Percentiles rank a stretch among this genome's conserved stretches.
Conservation (phyloP, 1,140 invertebrate genomes). For the Hyles euphorbiae region DNA sequence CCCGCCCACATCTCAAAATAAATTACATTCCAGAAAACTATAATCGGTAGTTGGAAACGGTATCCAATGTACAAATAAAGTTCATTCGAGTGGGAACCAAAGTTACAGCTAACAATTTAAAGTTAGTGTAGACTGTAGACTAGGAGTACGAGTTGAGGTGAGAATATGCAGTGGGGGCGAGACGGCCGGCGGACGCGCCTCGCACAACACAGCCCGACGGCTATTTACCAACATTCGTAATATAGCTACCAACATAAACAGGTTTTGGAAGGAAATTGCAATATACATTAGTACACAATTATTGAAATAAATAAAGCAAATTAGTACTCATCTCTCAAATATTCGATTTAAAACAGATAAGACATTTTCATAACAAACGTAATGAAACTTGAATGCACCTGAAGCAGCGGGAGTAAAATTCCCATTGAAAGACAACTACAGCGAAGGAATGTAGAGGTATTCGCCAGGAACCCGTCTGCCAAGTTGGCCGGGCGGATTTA, state of each 20-base stretch:
- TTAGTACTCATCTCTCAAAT: no score
- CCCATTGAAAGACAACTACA: slow-evolving; percentile 31
- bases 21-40: slow-evolving; percentile 21
- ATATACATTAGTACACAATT: no score
- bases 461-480: slow-evolving; percentile 39
- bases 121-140: slow-evolving; percentile 40
- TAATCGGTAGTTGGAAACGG: slow-evolving; percentile 30
- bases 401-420: slow-evolving; percentile 20
- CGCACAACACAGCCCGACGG: no score
- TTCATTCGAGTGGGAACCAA: slow-evolving; percentile 46
- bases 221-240: no score
- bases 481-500: slow-evolving; percentile 42
- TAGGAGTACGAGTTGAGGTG: slow-evolving; percentile 40
- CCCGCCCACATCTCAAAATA: no score
- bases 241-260: no score
- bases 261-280: no score
- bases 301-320: no score
- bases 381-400: not conserved
- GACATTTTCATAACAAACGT: no score
- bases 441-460: slow-evolving; percentile 18
- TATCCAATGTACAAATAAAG: slow-evolving; percentile 53
- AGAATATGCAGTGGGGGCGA: slow-evolving; percentile 36
- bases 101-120: slow-evolving; percentile 67
- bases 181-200: no score
- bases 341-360: no score